These are phyloP conservation scores for Actenoides lindsayi DNA, from an alignment of 2,113 vertebrate species.

Conservation along the genomic window DNA sequence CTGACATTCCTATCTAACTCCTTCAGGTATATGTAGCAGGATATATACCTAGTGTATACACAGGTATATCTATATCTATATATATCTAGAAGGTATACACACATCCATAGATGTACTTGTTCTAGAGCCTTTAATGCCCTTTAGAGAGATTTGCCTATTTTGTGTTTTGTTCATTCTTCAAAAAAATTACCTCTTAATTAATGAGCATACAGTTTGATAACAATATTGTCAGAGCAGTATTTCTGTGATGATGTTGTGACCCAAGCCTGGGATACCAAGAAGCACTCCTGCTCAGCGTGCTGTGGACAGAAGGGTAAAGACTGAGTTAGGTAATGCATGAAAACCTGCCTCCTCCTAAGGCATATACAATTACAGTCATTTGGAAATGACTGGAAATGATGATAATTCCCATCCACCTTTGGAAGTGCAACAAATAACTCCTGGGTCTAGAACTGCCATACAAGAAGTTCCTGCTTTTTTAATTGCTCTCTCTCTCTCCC, in stretches of 20 bases:
- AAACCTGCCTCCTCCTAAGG: neutral
- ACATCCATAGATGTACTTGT: neutral
- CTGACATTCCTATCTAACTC: neutral
- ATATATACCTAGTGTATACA: neutral
- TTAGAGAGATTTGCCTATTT: neutral
- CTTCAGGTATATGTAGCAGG: neutral
- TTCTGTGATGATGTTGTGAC: neutral
- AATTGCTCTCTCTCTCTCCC: neutral
- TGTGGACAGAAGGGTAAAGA: neutral
- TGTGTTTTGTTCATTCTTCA: neutral
- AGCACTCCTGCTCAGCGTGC: neutral
- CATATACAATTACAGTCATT: neutral
- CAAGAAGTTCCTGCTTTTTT: neutral
- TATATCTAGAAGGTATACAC: neutral
- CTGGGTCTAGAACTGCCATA: accelerated
- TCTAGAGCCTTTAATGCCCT: neutral
- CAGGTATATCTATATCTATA: neutral
- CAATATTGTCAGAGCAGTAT: neutral
- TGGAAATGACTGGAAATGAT: neutral
- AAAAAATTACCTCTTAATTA: neutral
- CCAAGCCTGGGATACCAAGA: neutral
- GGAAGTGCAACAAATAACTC: neutral
- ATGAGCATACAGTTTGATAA: neutral
- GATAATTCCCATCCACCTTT: neutral
- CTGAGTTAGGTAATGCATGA: neutral